Conservation (phyloP, 23 tunicate species). For the Oikopleura albicans region DNA sequence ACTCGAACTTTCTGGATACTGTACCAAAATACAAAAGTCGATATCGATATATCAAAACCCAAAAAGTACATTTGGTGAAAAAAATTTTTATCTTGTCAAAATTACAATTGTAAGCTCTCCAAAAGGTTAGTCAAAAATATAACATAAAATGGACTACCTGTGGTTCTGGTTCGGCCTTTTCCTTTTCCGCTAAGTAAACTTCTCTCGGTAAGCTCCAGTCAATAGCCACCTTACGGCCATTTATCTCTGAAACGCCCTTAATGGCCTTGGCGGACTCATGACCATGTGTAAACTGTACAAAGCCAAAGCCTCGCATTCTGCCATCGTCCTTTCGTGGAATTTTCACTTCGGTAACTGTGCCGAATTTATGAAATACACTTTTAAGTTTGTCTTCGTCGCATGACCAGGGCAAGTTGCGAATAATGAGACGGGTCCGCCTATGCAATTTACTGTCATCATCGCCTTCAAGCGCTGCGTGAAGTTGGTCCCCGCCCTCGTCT, state of each 20-base stretch:
- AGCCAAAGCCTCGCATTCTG: slow-evolving; percentile 47
- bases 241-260: slow-evolving; percentile 43
- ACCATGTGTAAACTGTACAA: slow-evolving; percentile 66
- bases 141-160: background rate
- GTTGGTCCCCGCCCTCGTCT: slow-evolving; percentile 27
- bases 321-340: slow-evolving; percentile 55
- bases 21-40: too few species aligned
- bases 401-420: slow-evolving; percentile 49
- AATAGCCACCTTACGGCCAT: slow-evolving; percentile 58
- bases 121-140: too few species aligned
- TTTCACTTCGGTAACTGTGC: slow-evolving; percentile 44
- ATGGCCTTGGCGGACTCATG: slow-evolving; percentile 54
- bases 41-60: too few species aligned
- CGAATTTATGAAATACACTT: slow-evolving; percentile 43
- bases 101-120: too few species aligned
- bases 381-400: slow-evolving; percentile 44
- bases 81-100: too few species aligned
- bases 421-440: slow-evolving; percentile 45
- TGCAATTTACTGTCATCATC: slow-evolving; percentile 35
- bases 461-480: slow-evolving; percentile 23
- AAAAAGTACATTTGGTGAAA: too few species aligned
- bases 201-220: slow-evolving; percentile 67
- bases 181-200: background rate
- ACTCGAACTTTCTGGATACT: too few species aligned
- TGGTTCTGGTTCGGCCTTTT: background rate